Evolutionary conservation across 2,797 vertebrate species (phyloP), one percentile per base, ranked within the genome.

Genomic region (Anomalospiza imberbis): DNA sequence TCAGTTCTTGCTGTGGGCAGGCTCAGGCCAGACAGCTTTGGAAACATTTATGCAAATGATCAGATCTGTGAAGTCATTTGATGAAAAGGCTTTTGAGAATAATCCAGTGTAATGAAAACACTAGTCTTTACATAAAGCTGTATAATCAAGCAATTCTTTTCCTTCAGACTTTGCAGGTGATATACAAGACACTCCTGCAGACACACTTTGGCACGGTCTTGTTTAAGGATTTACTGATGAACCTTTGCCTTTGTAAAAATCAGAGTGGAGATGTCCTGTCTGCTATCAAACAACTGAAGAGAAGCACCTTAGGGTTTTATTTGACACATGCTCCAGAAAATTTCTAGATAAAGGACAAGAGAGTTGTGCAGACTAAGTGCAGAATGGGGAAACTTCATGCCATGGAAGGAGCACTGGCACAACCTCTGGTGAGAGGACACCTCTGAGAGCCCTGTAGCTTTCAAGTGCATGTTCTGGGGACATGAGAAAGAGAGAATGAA

Each of bases 1-100:
- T 84, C 62, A 21, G 17, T 32, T 94, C 26, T 85, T 9, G 1
- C 12, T 28, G 45, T 9, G n/a, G 85, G 70, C 47, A 34, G 32
- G 36, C 22, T 94, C 54, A 70, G 13, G 8, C 47, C 77, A 57
- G 73, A 70, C 51, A 72, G 45, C 28, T 81, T 36, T 38, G 47
- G 76, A 65, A 32, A 53, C 47, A 28, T 78, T 90, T 34, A 70
- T 71, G 70, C 17, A 91, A 94, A 60, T 31, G 24, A 88, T 88
- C 44, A 70, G 86, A 79, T 84, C 80, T 76, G n/a, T 67, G 29
- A 75, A 78, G 44, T 32, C 47, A 42, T 77, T 85, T 68, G 55
- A 81, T 84, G n/a, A 88, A 88, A 95, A 91, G 21, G 29, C 48
- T 84, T 94, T 86, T 78, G 70, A 93, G 62, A 86, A 76, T 65